Evolutionary conservation across 2,797 vertebrate genomes (phyloP).

Genomic region (Kryptopterus vitreolus): DNA sequence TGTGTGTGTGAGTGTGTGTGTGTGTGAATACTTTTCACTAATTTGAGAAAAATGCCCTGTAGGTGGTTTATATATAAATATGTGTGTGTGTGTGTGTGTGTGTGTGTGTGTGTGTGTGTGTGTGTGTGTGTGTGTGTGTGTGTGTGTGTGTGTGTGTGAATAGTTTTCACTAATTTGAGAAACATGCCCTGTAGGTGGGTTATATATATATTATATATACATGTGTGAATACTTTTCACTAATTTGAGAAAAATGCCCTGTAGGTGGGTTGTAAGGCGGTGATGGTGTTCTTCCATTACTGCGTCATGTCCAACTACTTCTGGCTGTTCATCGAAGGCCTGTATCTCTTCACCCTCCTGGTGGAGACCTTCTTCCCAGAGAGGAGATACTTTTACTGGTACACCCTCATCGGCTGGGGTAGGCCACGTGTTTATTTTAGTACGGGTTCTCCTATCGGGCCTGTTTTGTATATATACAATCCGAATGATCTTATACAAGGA

Average conservation of each 20-base stretch:
- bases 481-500: no score
- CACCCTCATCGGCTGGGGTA: constrained; percentile 96
- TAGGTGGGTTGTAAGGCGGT: constrained; percentile 94
- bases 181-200: constrained; percentile 77
- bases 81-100: no score
- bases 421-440: constrained; percentile 43
- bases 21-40: no score
- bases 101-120: no score
- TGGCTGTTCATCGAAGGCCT: constrained; percentile 98
- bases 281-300: constrained; percentile 99
- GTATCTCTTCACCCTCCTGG: constrained; percentile 94
- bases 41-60: no score
- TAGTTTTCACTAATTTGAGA: neutral
- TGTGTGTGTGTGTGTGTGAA: no score
- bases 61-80: no score
- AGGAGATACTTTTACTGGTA: constrained; percentile 98
- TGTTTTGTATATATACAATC: no score
- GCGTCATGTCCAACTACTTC: constrained; percentile 99
- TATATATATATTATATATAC: no score
- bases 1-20: no score
- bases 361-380: constrained; percentile 97
- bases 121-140: no score
- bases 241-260: constrained; percentile 10
- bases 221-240: neutral
- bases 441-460: neutral